Conservation (phyloP, 2,113 vertebrate genomes). For the Pelecanoides urinatrix region DNA sequence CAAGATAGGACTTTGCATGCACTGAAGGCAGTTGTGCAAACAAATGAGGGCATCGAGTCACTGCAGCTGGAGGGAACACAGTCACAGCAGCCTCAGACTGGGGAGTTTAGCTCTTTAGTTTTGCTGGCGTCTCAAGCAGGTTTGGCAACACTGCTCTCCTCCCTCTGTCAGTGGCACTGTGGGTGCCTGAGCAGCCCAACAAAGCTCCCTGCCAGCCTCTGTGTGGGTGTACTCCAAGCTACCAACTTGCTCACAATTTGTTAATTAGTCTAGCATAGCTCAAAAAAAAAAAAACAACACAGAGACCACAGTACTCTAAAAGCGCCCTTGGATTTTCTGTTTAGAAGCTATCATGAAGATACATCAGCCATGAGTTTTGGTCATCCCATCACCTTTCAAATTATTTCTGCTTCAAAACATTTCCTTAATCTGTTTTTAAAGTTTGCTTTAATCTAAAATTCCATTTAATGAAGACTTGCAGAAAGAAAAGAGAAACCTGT, state of each 20-base stretch:
- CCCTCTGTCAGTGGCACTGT: accelerated
- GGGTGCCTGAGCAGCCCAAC: background rate
- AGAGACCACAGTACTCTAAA: background rate
- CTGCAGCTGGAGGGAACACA: background rate
- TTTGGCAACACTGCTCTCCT: background rate
- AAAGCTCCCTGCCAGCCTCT: background rate
- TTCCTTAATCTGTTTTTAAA: background rate
- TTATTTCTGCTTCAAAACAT: background rate
- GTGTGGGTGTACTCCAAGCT: background rate
- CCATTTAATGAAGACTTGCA: background rate
- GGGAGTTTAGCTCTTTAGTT: background rate
- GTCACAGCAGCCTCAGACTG: background rate
- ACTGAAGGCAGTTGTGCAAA: background rate
- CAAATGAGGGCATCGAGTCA: background rate
- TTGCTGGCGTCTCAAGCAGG: background rate
- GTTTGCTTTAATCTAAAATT: background rate
- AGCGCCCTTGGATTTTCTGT: background rate
- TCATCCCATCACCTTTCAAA: background rate
- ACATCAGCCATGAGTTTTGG: background rate
- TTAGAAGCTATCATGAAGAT: background rate
- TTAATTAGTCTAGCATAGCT: background rate
- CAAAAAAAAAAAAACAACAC: background rate
- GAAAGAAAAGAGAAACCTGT: background rate
- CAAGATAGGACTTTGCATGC: background rate
- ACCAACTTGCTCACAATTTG: background rate